These are phyloP conservation scores for Onychostoma macrolepis DNA, from an alignment of 2,113 vertebrate genomes.

Conservation along the genomic window DNA sequence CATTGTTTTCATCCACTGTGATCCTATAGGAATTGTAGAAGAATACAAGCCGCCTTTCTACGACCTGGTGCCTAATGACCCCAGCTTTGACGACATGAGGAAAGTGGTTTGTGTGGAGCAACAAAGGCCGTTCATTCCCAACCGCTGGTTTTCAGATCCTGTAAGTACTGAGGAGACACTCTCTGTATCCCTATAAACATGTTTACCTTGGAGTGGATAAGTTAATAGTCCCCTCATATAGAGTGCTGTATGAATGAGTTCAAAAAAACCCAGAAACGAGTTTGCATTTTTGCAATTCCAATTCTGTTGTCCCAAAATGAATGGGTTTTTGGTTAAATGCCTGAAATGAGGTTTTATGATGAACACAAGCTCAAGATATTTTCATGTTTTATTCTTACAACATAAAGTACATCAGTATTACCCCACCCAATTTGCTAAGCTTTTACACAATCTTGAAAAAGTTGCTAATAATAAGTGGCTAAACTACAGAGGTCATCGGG, in stretches of 20 bases:
- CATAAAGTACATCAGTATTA: too few species aligned
- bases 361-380: too few species aligned
- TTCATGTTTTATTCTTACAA: too few species aligned
- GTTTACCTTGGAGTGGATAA: not conserved
- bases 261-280: not conserved
- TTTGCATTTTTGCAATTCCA: not conserved
- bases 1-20: not conserved
- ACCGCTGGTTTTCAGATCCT: constrained; percentile 83
- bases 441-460: not conserved
- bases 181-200: not conserved
- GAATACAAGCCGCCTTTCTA: constrained; percentile 84
- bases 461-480: not conserved
- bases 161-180: constrained; percentile 63
- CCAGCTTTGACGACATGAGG: constrained; percentile 84
- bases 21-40: constrained; percentile 77
- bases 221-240: not conserved
- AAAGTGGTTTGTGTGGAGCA: constrained; percentile 84
- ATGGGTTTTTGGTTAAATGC: not conserved
- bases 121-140: constrained; percentile 82
- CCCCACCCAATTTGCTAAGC: too few species aligned
- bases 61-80: constrained; percentile 81
- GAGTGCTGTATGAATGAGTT: not conserved
- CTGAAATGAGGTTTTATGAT: not conserved
- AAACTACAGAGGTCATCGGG: not conserved
- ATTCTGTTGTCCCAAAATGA: not conserved